phyloP scores from a whole-genome alignment of 2,113 vertebrate species.

The Fukomys damarensis region DNA sequence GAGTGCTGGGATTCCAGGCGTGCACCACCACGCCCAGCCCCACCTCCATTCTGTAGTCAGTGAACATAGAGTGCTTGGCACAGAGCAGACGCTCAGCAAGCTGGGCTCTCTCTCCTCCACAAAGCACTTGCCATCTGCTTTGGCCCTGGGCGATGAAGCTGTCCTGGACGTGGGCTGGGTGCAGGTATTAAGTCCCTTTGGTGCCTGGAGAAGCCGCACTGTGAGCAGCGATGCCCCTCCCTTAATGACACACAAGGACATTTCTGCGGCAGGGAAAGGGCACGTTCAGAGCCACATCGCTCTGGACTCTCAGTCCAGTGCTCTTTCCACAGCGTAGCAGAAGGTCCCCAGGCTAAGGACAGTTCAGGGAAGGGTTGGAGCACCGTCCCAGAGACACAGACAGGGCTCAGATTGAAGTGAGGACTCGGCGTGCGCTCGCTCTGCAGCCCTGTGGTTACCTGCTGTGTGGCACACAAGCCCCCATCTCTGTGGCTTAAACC shows the following conservation, averaged over 20 bases:
- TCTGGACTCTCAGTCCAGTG: not conserved
- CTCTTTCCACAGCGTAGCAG: not conserved
- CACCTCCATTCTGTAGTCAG: rapidly evolving
- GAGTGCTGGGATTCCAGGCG: too few relatives aligned
- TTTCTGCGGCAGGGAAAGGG: rapidly evolving
- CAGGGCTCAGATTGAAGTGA: not conserved
- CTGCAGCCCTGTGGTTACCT: not conserved
- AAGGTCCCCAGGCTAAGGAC: not conserved
- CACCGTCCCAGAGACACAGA: not conserved
- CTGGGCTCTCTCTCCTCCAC: not conserved
- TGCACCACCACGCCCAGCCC: too few relatives aligned
- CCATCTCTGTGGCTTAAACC: rapidly evolving
- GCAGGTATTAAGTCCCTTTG: not conserved
- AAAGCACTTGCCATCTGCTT: not conserved
- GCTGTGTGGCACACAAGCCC: not conserved
- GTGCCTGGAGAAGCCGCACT: not conserved
- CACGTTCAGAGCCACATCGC: not conserved
- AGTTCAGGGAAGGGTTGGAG: not conserved
- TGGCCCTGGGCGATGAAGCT: rapidly evolving
- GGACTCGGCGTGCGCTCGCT: not conserved
- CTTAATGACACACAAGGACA: not conserved
- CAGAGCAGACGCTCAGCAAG: rapidly evolving
- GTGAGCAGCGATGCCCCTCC: rapidly evolving
- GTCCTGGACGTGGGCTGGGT: not conserved
- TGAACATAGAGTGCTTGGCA: rapidly evolving